Evolutionary conservation across 2,113 vertebrate species (phyloP), one percentile per base, ranked within the genome.

Genomic region (Hemiprocne comata): DNA sequence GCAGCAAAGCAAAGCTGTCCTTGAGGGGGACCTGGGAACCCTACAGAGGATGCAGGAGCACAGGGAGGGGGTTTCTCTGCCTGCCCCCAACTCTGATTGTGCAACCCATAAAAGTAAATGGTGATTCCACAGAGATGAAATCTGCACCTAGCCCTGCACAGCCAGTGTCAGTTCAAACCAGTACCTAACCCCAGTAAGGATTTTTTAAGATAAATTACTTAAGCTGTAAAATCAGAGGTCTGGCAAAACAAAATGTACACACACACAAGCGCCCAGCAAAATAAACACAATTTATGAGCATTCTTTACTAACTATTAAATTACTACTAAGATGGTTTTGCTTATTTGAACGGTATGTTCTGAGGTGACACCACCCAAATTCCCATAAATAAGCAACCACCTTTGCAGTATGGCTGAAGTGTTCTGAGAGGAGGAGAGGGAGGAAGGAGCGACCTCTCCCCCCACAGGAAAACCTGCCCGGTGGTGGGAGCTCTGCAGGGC

Each of bases 321-420:
- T 65, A 57, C 31, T 36, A 9, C 54, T 17, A n/a, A 66, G 31
- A 28, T 40, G 34, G 0, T 53, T 94, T 78, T 87, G 38, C 29
- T 36, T 42, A 24, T 60, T 50, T 62, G 29, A 25, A 1, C 13
- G 54, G 20, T 24, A 9, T 0, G 0, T 14, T 62, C 83, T 25
- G 46, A 51, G 36, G n/a, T 72, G 44, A 33, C 0, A 0, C 14
- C 33, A 29, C 11, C 48, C 75, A 38, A n/a, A 58, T 23, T n/a
- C 60, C 74, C 75, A 34, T 9, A 18, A 46, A 24, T 2, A 34
- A 62, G n/a, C 2, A 4, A 18, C 31, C 1, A 1, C 7, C 14
- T n/a, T 11, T 24, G 23, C 72, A 42, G 24, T 1, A 6, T 5
- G 11, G 38, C 19, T 25, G 11, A 38, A 40, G 7, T 3, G 5